Evolutionary conservation across 2,888 invertebrate genomes (phyloP), one percentile per base, ranked within the genome.

Genomic region (Ichneumon xanthorius): DNA sequence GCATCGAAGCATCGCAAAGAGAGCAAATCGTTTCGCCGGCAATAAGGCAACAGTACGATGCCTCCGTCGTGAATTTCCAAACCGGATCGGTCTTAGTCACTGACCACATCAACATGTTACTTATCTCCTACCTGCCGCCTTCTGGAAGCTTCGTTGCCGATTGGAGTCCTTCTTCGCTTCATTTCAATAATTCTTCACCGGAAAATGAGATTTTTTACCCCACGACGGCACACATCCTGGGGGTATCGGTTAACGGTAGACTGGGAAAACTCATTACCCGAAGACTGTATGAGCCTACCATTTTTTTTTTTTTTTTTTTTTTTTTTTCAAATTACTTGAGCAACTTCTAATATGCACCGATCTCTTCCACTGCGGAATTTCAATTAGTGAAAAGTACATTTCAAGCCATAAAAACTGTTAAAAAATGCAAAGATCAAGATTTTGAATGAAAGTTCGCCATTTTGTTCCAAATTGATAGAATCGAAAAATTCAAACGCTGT

Each of bases 1-100:
- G 40, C 40, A 30, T 14, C 53, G 14, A 50, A 14, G 33, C n/a
- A 48, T 68, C 68, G 53, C 26, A 77, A 80, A 58, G 26, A 65
- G 77, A 80, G 48, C 45, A 45, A 70, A 30, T 22, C 19, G 63
- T 19, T 30, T 58, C 40, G 14, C 70, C 2, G 33, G 7, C 53
- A 67, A 14, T 71, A 75, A 50, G 19, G 33, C 2, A 14, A 33
- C 11, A 16, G 68, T 58, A 61, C 9, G 14, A 45, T 45, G 33
- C 48, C 0, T n/a, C 40, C 40, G 71, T 48, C 55, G 55, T 53
- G 68, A 50, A 37, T 85, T 81, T 61, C 61, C 81, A 75, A 78
- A 70, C 58, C 40, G 71, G 78, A 78, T 70, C 78, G 78, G 81
- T 78, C 70, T 45, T 19, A 22, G 37, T 45, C 75, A 85, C 81